These are phyloP conservation scores for Lichenostomus cassidix DNA, from an alignment of 2,113 vertebrate species.

Conservation along the genomic window DNA sequence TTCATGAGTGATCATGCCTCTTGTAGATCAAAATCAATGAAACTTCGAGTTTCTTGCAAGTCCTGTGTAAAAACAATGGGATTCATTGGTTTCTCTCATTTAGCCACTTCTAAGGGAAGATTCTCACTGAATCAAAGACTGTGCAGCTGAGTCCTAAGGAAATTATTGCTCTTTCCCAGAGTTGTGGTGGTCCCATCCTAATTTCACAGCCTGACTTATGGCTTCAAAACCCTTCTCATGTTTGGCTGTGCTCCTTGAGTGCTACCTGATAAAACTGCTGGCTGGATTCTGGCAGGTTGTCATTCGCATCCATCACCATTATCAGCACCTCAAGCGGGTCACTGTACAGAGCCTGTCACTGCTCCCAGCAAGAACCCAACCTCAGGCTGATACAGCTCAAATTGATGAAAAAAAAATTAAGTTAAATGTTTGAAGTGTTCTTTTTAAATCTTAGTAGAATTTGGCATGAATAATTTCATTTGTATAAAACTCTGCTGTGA, in stretches of 20 bases:
- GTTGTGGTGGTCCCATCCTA: background rate
- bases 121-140: background rate
- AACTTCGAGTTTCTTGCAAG: background rate
- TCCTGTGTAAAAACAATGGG: background rate
- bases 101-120: background rate
- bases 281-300: slow-evolving; percentile 73
- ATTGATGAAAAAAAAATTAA: background rate
- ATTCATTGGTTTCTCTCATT: background rate
- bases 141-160: background rate
- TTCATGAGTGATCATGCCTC: background rate
- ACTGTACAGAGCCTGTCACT: slow-evolving; percentile 70
- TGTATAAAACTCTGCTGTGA: background rate
- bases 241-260: slow-evolving; percentile 70
- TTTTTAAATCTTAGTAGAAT: background rate
- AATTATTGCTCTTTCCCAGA: background rate
- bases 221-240: background rate
- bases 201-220: background rate
- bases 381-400: slow-evolving; percentile 55
- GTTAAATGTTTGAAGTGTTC: background rate
- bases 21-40: background rate
- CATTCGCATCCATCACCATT: slow-evolving; percentile 75
- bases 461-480: background rate
- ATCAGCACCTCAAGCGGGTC: slow-evolving; percentile 74
- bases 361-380: slow-evolving; percentile 74
- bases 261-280: slow-evolving; percentile 76